A percentile compares a stretch with the other conserved stretches of the same genome.
These are phyloP conservation scores for Brevimyrus niger DNA, from an alignment of 2,113 vertebrate genomes.

Conservation along the genomic window DNA sequence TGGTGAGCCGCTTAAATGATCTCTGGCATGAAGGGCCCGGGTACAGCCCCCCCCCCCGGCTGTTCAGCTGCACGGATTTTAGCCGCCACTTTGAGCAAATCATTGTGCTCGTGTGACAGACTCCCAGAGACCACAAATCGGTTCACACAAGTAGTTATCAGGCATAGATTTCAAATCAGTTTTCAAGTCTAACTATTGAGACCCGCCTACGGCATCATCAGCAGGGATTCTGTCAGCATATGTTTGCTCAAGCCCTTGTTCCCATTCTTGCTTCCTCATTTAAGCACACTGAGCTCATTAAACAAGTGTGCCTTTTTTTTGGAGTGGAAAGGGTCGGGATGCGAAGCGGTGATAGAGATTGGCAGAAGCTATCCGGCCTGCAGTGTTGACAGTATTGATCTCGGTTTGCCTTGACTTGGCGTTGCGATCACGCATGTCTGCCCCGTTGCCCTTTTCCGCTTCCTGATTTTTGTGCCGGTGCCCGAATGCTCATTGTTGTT, in stretches of 20 bases:
- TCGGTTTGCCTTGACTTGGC: not conserved
- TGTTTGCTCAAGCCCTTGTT: not conserved
- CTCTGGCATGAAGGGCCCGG: not conserved
- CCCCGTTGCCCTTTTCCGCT: not conserved
- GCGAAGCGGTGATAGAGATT: not conserved
- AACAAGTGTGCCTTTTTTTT: constrained; percentile 1
- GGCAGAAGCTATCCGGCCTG: not conserved
- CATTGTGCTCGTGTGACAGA: not conserved
- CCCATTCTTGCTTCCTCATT: not conserved
- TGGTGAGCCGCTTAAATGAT: not conserved
- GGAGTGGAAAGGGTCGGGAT: not conserved
- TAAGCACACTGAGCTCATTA: not conserved
- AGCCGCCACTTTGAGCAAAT: not conserved
- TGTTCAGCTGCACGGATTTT: not conserved
- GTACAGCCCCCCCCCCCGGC: not conserved
- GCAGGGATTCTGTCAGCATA: not conserved
- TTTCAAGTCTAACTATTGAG: not conserved
- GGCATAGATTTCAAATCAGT: not conserved
- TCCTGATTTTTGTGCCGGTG: not conserved
- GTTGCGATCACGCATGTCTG: no score
- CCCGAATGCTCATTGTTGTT: not conserved
- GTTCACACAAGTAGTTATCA: not conserved
- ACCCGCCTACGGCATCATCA: not conserved
- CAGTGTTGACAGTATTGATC: not conserved
- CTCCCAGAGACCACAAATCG: not conserved